Evolutionary conservation across 2,888 invertebrate species (phyloP).

Genomic region (Caenorhabditis sinica): DNA sequence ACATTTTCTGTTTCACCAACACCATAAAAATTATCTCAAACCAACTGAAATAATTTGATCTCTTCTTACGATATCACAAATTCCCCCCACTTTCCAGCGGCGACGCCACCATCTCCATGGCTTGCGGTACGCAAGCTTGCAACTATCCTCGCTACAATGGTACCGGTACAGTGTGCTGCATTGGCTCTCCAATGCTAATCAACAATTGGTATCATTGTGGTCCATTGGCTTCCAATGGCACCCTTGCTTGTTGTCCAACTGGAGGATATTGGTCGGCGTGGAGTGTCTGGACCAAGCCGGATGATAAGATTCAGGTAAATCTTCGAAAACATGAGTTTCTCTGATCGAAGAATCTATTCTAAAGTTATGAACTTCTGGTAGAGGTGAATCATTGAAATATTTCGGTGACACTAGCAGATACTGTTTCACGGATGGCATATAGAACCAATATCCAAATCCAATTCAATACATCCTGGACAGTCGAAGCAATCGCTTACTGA

Average conservation of each 20-base stretch:
- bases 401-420: no score
- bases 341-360: background rate
- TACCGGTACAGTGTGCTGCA: conserved; percentile 30
- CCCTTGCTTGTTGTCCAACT: conserved; percentile 47
- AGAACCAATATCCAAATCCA: background rate
- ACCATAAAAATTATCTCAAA: no score
- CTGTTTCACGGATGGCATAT: no score
- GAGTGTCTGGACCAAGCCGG: background rate
- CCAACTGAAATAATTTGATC: background rate
- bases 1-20: no score
- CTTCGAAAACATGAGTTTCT: no score
- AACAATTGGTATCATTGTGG: conserved; percentile 60
- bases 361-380: background rate
- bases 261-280: conserved; percentile 55
- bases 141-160: conserved; percentile 37
- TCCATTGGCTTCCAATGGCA: background rate
- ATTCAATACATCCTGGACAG: background rate
- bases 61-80: background rate
- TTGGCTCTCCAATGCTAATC: conserved; percentile 21
- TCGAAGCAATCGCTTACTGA: background rate
- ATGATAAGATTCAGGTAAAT: conserved; percentile 11
- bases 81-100: conserved; percentile 26
- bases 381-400: no score
- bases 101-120: background rate
- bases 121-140: conserved; percentile 50